Evolutionary conservation across 2,113 vertebrate species (phyloP).

Genomic region (Thermophis baileyi): DNA sequence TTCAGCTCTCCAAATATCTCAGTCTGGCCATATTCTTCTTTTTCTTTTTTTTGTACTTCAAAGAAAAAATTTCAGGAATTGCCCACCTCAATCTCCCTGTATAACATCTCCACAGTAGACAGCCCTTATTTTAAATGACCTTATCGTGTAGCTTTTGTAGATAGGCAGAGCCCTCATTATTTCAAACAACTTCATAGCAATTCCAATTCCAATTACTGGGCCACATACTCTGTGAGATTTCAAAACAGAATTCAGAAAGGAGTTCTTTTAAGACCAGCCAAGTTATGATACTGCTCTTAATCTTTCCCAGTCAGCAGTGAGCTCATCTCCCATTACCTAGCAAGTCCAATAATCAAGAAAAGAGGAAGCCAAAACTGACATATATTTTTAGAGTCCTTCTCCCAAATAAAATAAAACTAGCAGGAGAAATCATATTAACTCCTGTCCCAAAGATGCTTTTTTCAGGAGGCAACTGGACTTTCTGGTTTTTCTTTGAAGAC

Average conservation of each 20-base stretch:
- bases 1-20: background rate
- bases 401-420: slow-evolving; percentile 20
- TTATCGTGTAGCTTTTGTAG: background rate
- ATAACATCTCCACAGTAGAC: background rate
- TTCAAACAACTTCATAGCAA: slow-evolving; percentile 53
- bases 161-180: slow-evolving; percentile 34
- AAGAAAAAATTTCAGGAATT: background rate
- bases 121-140: background rate
- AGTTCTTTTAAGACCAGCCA: slow-evolving; percentile 59
- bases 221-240: slow-evolving; percentile 46
- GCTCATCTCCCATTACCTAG: slow-evolving; percentile 62
- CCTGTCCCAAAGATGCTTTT: too few relatives aligned
- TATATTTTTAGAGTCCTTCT: slow-evolving; percentile 38
- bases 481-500: too few relatives aligned
- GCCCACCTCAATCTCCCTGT: background rate
- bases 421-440: background rate
- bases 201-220: slow-evolving; percentile 57
- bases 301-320: slow-evolving; percentile 63
- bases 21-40: background rate
- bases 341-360: slow-evolving; percentile 60
- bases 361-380: slow-evolving; percentile 43
- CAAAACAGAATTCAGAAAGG: slow-evolving; percentile 56
- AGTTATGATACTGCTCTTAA: slow-evolving; percentile 62
- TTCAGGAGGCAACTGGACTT: too few relatives aligned
- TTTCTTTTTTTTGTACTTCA: background rate